phyloP scores from a whole-genome alignment of 2,797 vertebrate genomes.

The Cryptoprocta ferox region DNA sequence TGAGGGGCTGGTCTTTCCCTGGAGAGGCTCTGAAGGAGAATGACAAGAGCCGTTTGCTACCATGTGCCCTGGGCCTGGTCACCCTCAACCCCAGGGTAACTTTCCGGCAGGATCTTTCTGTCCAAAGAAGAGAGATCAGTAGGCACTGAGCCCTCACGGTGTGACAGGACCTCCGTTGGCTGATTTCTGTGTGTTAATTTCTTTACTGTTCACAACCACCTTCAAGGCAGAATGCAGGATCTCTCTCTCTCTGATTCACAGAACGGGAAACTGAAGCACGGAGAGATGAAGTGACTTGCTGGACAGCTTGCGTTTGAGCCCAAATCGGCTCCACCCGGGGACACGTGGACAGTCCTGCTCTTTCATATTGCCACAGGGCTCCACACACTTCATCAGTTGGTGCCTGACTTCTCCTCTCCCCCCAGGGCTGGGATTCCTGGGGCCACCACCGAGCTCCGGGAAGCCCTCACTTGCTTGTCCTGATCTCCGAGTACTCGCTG shows the following conservation, averaged over 20 bases:
- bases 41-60: too few species aligned
- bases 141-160: accelerated
- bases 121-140: not conserved
- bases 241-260: not conserved
- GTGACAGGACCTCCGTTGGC: too few species aligned
- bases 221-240: not conserved
- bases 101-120: not conserved
- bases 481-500: conserved; percentile 28
- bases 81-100: not conserved
- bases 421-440: not conserved
- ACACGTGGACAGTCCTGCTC: too few species aligned
- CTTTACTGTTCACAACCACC: not conserved
- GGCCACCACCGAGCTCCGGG: not conserved
- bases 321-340: not conserved
- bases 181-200: not conserved
- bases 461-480: not conserved
- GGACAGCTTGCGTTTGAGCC: not conserved
- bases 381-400: accelerated
- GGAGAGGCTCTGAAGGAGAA: not conserved
- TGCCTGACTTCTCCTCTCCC: not conserved
- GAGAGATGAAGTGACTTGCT: not conserved
- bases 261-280: not conserved
- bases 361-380: not conserved
- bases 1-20: not conserved
- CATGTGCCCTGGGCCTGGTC: too few species aligned